Evolutionary conservation across 2,888 invertebrate genomes (phyloP), one percentile per base, ranked within the genome.

Genomic region (Sepioteuthis lessoniana): DNA sequence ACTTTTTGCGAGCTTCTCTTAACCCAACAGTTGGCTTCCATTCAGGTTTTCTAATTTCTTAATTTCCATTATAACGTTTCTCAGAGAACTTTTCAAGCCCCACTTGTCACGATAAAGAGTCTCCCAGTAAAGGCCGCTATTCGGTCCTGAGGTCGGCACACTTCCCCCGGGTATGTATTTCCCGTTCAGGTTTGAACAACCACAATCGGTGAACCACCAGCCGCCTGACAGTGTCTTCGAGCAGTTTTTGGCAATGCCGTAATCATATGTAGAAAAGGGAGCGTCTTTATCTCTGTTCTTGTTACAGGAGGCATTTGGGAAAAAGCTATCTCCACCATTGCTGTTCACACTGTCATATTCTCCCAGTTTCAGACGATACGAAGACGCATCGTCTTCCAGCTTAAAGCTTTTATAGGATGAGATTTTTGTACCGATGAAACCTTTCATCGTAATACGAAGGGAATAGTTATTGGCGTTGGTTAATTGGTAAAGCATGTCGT

Each of bases 131-230:
- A 93, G 31, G 3, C 93, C 93, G 19, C n/a, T 55, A 3, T 55
- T 93, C 5, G 46, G 31, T 35, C 55, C 93, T 2, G 21, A 28
- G 31, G n/a, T 50, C 31, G 93, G 35, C 38, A 93, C 55, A 21
- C 47, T 50, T 5, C 93, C 93, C 35, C 93, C 93, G 5, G 13
- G 60, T 5, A 93, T 25, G 47, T 50, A 50, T 60, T 37, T 38
- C 0, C 93, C 93, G 60, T 93, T 93, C 31, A 93, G 38, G 35
- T 93, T 93, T 50, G 55, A 60, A 31, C 93, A 93, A 38, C 93
- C 93, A 37, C 93, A 93, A 21, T 60, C 38, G 37, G 55, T 93
- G 37, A 93, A 93, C 93, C 93, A 93, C 93, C 93, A 93, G 28
- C 93, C 93, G 0, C 93, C 93, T 16, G 50, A 35, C 21, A 47